These are phyloP conservation scores for Tetragonisca angustula DNA, from an alignment of 2,888 invertebrate species.

Conservation along the genomic window DNA sequence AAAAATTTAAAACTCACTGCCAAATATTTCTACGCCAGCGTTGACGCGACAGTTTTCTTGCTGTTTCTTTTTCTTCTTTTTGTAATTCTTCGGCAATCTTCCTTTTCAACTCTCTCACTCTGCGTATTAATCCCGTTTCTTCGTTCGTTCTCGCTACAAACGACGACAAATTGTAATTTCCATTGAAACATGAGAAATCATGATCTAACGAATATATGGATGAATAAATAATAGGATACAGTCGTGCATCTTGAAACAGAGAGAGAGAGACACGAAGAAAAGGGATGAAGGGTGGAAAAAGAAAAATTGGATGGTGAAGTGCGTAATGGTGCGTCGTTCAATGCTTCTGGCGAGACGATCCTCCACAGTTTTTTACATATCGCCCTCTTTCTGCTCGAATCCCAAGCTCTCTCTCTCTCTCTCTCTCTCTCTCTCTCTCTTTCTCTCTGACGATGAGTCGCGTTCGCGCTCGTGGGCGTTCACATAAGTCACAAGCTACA, in stretches of 20 bases:
- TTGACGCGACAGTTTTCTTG: background rate
- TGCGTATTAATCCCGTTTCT: background rate
- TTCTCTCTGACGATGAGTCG: constrained; percentile 32
- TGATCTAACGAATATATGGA: constrained; percentile 17
- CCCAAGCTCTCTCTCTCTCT: constrained; percentile 30
- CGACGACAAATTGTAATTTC: constrained; percentile 21
- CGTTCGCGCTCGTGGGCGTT: constrained; percentile 12
- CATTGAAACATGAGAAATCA: constrained; percentile 3
- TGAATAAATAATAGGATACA: constrained; percentile 28
- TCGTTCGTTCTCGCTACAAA: background rate
- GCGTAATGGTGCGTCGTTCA: constrained; percentile 63
- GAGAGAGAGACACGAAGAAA: background rate
- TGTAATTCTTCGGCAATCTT: background rate
- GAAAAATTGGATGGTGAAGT: constrained; percentile 52
- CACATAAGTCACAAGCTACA: constrained; percentile 64
- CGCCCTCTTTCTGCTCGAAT: constrained; percentile 48
- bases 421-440: no score
- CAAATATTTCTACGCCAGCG: background rate
- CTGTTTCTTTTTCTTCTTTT: background rate
- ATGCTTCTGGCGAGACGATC: constrained; percentile 64
- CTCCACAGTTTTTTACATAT: constrained; percentile 57
- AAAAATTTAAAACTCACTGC: background rate
- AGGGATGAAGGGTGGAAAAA: constrained; percentile 20
- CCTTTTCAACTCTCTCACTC: background rate
- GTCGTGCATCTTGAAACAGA: constrained; percentile 19